Percentiles rank a stretch among this genome's conserved stretches.
Conservation (phyloP, 1,140 invertebrate genomes). For the Listronotus oregonensis region DNA sequence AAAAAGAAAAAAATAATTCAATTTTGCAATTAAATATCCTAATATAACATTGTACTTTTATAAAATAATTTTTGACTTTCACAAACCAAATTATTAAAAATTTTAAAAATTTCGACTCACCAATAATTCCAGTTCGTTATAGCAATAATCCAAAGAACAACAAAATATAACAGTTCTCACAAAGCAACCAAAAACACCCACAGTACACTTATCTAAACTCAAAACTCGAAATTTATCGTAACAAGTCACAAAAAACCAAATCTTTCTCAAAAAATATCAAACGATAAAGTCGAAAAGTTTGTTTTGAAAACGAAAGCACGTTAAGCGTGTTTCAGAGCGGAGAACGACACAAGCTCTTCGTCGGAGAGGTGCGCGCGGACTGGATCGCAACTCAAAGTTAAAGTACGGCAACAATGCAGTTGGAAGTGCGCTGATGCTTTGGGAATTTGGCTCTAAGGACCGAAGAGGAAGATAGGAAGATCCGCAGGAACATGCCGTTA, state of each 20-base stretch:
- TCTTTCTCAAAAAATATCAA: neutral
- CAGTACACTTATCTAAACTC: neutral
- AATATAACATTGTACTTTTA: too few species aligned
- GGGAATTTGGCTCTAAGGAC: conserved; percentile 9
- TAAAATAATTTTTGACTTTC: too few species aligned
- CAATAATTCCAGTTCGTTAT: too few species aligned
- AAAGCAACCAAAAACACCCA: neutral
- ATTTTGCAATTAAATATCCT: too few species aligned
- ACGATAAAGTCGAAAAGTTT: neutral
- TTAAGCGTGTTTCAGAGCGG: conserved; percentile 22
- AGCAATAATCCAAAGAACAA: conserved; percentile 3
- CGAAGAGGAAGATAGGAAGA: neutral
- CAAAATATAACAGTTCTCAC: neutral
- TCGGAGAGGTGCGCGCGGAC: conserved; percentile 20
- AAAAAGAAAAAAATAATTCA: too few species aligned
- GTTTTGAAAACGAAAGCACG: conserved; percentile 25
- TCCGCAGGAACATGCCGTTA: neutral
- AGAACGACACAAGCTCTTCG: conserved; percentile 33
- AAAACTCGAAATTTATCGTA: neutral
- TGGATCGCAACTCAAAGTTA: conserved; percentile 6
- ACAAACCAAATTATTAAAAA: too few species aligned
- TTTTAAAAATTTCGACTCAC: too few species aligned
- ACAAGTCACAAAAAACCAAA: neutral
- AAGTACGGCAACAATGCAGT: conserved; percentile 19
- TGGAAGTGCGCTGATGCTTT: conserved; percentile 19